These are phyloP conservation scores for Rhinoraja longicauda DNA, from an alignment of 2,797 vertebrate species.

Conservation along the genomic window DNA sequence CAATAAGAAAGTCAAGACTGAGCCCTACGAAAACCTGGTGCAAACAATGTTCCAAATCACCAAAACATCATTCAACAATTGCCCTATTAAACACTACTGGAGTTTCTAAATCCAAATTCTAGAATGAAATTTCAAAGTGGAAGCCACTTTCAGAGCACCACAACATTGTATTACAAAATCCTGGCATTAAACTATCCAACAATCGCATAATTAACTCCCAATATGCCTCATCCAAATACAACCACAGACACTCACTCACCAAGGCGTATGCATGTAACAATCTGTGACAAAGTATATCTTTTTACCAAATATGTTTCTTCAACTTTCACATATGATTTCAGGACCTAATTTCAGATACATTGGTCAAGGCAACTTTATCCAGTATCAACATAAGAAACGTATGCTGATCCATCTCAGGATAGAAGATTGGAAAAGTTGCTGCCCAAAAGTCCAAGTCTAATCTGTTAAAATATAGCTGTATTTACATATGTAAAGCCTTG, in stretches of 20 bases:
- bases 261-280: not conserved
- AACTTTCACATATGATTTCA: not conserved
- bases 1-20: no score
- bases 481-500: not conserved
- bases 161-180: not conserved
- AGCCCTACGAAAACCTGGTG: no score
- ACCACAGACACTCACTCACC: not conserved
- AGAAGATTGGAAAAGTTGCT: not conserved
- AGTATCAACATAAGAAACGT: not conserved
- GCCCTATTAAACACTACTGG: not conserved
- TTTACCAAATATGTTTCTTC: not conserved
- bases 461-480: not conserved
- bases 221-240: not conserved
- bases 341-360: conserved; percentile 12
- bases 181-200: not conserved
- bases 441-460: not conserved
- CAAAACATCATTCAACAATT: no score
- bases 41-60: no score
- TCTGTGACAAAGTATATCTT: not conserved
- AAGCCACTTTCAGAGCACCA: not conserved
- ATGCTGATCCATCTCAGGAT: not conserved
- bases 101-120: not conserved
- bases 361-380: not conserved
- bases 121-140: not conserved
- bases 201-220: not conserved